Conservation (phyloP, 2,113 vertebrate species). For the Sitta europaea region DNA sequence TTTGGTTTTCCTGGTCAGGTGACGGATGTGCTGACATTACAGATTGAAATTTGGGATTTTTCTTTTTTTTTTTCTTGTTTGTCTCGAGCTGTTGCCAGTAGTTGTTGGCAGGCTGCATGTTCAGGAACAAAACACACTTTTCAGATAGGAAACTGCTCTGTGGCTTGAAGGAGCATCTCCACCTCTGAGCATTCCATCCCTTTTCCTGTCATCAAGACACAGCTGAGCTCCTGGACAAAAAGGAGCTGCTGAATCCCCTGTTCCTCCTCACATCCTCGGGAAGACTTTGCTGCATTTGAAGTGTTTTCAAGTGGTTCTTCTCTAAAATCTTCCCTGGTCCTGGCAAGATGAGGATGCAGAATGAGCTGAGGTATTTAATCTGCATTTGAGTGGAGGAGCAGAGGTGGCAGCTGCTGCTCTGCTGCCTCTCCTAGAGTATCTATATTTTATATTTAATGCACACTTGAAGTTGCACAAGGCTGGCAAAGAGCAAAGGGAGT, state of each 20-base stretch:
- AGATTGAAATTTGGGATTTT: not conserved
- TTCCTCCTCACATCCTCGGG: not conserved
- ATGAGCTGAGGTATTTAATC: not conserved
- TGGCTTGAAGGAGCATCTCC: not conserved
- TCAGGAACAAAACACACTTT: not conserved
- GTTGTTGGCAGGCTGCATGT: not conserved
- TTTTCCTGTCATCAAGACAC: not conserved
- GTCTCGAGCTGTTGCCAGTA: not conserved
- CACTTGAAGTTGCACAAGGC: not conserved
- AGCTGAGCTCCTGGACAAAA: not conserved
- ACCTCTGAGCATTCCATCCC: not conserved
- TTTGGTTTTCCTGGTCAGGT: not conserved
- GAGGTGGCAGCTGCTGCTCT: slow-evolving; percentile 8
- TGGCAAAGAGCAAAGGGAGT: not conserved
- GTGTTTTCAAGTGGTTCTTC: not conserved
- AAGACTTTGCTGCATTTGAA: not conserved
- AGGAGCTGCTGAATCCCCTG: not conserved
- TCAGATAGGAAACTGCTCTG: not conserved
- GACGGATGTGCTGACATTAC: not conserved
- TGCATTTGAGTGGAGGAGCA: not conserved
- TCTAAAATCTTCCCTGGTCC: not conserved
- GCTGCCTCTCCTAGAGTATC: not conserved
- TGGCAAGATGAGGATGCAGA: not conserved
- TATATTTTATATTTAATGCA: too few species aligned
- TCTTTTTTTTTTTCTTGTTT: not conserved